phyloP scores from a whole-genome alignment of 2,888 invertebrate species.

The Xylota sylvarum region DNA sequence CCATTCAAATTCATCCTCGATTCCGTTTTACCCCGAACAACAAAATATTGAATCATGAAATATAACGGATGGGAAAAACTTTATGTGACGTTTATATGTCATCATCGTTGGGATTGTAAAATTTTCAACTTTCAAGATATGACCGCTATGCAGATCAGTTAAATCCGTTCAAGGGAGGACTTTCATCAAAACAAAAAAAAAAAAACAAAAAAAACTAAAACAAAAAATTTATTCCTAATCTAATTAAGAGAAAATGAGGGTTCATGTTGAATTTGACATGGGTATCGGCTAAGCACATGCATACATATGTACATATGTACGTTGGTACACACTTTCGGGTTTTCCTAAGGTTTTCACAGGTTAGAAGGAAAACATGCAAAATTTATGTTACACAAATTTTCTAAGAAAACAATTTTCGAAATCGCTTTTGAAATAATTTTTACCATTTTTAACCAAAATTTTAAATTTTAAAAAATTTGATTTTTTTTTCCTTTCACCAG shows the following conservation, averaged over 20 bases:
- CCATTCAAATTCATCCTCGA: slow-evolving; percentile 69
- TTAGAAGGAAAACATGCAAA: not conserved
- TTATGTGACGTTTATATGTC: slow-evolving; percentile 68
- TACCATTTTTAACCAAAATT: not conserved
- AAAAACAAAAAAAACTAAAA: not conserved
- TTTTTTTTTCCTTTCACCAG: not conserved
- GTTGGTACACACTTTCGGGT: not conserved
- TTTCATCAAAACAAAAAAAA: not conserved
- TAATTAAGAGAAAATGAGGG: slow-evolving; percentile 2
- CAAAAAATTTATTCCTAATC: slow-evolving; percentile 1
- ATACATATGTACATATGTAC: not conserved
- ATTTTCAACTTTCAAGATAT: slow-evolving; percentile 50
- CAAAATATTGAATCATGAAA: slow-evolving; percentile 75
- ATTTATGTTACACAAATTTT: not conserved
- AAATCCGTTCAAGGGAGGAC: not conserved
- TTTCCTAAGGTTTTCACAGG: slow-evolving; percentile 1
- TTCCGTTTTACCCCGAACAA: slow-evolving; percentile 61
- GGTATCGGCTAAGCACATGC: not conserved
- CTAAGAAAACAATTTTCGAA: not conserved
- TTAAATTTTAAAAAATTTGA: not conserved
- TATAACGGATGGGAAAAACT: slow-evolving; percentile 70
- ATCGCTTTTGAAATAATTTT: not conserved
- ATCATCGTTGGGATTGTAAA: slow-evolving; percentile 40
- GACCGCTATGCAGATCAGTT: slow-evolving; percentile 63
- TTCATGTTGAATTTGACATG: not conserved